Conservation (phyloP, 2,113 vertebrate species). For the Drymodes brunneopygia region DNA sequence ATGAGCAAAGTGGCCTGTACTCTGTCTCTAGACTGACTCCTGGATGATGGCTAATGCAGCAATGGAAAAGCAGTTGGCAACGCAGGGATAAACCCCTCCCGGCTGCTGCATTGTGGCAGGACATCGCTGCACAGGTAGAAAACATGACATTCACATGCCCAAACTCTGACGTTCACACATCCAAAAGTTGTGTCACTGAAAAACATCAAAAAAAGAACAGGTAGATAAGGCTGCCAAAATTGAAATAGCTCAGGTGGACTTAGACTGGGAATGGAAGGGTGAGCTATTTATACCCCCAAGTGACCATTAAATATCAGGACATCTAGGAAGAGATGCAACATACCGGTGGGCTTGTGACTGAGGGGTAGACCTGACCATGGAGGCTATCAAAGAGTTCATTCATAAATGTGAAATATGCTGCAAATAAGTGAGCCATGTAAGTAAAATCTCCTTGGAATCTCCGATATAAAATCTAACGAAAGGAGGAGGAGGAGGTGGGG, state of each 20-base stretch:
- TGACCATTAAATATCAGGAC: neutral
- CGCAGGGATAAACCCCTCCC: rapidly evolving
- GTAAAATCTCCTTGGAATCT: neutral
- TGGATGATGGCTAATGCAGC: neutral
- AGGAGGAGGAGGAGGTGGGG: neutral
- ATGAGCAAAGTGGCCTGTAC: neutral
- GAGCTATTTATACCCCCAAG: neutral
- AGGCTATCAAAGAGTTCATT: neutral
- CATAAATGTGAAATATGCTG: neutral
- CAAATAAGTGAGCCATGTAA: neutral
- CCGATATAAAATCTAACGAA: neutral
- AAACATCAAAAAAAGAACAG: neutral
- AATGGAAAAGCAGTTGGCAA: neutral
- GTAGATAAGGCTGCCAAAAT: neutral
- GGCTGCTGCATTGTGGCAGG: neutral
- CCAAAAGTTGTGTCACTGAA: rapidly evolving
- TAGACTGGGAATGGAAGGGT: neutral
- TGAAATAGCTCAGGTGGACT: neutral
- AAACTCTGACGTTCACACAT: neutral
- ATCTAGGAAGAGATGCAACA: neutral
- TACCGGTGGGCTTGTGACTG: neutral
- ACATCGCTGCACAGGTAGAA: neutral
- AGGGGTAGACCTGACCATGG: neutral
- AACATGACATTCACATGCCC: rapidly evolving
- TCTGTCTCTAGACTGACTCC: neutral